Evolutionary conservation across 2,797 vertebrate genomes (phyloP).

Genomic region (Sebastolobus altivelis): DNA sequence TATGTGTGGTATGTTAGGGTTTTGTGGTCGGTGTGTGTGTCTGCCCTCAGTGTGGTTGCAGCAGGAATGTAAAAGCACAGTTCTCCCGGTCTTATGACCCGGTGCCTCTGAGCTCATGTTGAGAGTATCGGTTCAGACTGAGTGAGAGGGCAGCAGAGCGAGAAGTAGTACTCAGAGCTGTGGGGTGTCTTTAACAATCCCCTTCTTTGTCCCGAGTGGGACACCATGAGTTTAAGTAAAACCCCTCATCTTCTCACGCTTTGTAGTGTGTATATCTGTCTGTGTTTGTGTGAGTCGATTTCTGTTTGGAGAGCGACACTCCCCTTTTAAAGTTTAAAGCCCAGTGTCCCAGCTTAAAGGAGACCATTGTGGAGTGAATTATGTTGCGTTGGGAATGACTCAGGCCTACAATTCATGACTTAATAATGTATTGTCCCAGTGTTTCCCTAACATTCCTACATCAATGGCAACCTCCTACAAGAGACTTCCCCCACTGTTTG

Average conservation of each 20-base stretch:
- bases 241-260: conserved; percentile 39
- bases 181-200: conserved; percentile 65
- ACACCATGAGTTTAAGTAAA: conserved; percentile 49
- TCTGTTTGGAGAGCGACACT: conserved; percentile 10
- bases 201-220: conserved; percentile 61
- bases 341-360: conserved; percentile 13
- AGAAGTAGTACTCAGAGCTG: conserved; percentile 50
- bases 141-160: conserved; percentile 51
- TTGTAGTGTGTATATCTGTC: conserved; percentile 32
- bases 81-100: conserved; percentile 76
- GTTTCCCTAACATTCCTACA: conserved; percentile 30
- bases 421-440: conserved; percentile 25
- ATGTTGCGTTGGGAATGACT: conserved; percentile 27
- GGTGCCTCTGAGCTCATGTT: conserved; percentile 69
- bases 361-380: conserved; percentile 30
- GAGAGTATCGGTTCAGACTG: conserved; percentile 68
- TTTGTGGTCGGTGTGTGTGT: conserved; percentile 36
- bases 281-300: conserved; percentile 25
- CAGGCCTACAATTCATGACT: conserved; percentile 26
- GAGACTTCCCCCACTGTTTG: background rate
- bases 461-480: conserved; percentile 9
- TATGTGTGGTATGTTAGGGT: conserved; percentile 54
- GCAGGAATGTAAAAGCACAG: conserved; percentile 74
- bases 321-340: conserved; percentile 42
- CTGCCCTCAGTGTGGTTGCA: conserved; percentile 54